A percentile compares a stretch with the other conserved stretches of the same genome.
Conservation (phyloP, 2,888 invertebrate genomes). For the Autographa gamma region DNA sequence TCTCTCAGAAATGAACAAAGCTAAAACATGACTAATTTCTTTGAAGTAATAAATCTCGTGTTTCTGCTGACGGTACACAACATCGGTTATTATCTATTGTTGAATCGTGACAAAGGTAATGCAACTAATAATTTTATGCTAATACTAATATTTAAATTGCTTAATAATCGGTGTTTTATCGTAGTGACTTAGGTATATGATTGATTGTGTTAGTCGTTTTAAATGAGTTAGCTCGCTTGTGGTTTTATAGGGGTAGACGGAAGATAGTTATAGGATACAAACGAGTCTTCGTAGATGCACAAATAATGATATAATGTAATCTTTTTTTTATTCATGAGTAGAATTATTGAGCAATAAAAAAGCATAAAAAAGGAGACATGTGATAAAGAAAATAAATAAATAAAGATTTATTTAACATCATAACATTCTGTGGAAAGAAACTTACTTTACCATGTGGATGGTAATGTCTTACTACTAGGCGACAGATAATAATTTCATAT, state of each 20-base stretch:
- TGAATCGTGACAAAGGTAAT: slow-evolving; percentile 55
- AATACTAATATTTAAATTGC: slow-evolving; percentile 52
- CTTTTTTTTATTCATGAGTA: too few species aligned
- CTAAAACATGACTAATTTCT: slow-evolving; percentile 10
- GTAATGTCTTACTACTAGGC: too few species aligned
- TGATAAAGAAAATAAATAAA: too few species aligned
- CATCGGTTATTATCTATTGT: slow-evolving; percentile 54
- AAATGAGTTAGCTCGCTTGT: not conserved
- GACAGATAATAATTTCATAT: too few species aligned
- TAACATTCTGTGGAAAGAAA: too few species aligned
- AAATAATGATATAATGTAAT: too few species aligned
- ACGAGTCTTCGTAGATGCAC: too few species aligned
- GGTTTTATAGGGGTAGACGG: not conserved
- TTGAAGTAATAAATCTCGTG: slow-evolving; percentile 11
- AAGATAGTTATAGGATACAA: not conserved
- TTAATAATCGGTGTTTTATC: slow-evolving; percentile 42
- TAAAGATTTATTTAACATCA: too few species aligned
- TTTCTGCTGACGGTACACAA: slow-evolving; percentile 43
- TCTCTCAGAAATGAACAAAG: not conserved
- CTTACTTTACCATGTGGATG: too few species aligned
- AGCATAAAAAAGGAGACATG: too few species aligned
- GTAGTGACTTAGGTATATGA: slow-evolving; percentile 7
- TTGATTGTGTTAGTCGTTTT: slow-evolving; percentile 3
- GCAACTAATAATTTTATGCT: slow-evolving; percentile 55
- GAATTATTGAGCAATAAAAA: too few species aligned